A percentile compares a stretch with the other conserved stretches of the same genome.
phyloP scores from a whole-genome alignment of 2,797 vertebrate species.

The Epinephelus coioides region DNA sequence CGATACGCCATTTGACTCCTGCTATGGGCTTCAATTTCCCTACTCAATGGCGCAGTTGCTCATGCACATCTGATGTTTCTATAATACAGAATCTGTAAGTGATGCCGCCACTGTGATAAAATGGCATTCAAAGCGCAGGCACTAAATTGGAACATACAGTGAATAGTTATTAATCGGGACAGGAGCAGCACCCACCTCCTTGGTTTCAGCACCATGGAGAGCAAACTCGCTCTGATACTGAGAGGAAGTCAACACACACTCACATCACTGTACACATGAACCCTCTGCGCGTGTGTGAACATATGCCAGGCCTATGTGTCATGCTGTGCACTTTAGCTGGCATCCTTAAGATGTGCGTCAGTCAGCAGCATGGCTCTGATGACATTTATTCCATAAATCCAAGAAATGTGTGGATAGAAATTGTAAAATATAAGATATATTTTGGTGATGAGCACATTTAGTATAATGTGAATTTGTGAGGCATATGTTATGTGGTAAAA shows the following conservation, averaged over 20 bases:
- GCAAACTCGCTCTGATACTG: slow-evolving; percentile 40
- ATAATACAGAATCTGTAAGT: not conserved
- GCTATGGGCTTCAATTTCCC: not conserved
- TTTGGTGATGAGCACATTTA: not conserved
- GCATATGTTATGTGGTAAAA: not conserved
- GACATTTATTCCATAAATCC: not conserved
- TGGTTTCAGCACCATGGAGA: slow-evolving; percentile 86
- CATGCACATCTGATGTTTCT: not conserved
- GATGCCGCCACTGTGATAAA: not conserved
- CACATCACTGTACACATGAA: not conserved
- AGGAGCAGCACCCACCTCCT: not conserved
- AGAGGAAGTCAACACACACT: not conserved
- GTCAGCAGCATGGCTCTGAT: not conserved
- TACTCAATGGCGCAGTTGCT: not conserved
- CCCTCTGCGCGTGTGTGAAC: not conserved
- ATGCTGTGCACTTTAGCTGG: not conserved
- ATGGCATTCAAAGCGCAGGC: not conserved
- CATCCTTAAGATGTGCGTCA: not conserved
- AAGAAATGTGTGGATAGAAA: not conserved
- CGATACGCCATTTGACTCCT: not conserved
- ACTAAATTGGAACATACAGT: not conserved
- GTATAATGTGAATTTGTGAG: not conserved
- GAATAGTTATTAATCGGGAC: not conserved
- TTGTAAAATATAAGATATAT: not conserved
- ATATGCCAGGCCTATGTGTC: not conserved